Conservation (phyloP, 2,797 vertebrate species). For the Coranthus polyacanthus region DNA sequence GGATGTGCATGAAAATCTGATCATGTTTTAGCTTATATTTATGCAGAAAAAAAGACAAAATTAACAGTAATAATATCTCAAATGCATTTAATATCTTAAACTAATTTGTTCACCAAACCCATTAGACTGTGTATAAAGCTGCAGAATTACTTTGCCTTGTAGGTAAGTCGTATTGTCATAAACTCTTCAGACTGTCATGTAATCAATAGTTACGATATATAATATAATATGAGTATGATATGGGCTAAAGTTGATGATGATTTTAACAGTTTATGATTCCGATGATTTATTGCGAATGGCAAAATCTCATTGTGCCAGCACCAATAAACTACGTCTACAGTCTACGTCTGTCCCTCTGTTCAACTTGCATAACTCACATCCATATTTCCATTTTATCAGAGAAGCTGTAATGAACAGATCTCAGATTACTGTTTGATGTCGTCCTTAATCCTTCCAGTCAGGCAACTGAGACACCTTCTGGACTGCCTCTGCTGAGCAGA, state of each 20-base stretch:
- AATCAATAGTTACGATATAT: slow-evolving; percentile 7
- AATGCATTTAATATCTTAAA: neutral
- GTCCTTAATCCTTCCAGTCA: slow-evolving; percentile 69
- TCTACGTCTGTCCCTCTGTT: slow-evolving; percentile 36
- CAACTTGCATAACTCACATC: slow-evolving; percentile 55
- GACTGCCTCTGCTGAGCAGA: slow-evolving; percentile 61
- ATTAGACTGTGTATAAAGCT: slow-evolving; percentile 2
- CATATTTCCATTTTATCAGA: slow-evolving; percentile 69
- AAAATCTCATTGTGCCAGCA: slow-evolving; percentile 19
- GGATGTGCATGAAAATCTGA: too few relatives aligned
- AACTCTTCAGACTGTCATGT: slow-evolving; percentile 5
- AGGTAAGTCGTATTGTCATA: neutral
- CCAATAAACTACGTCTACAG: slow-evolving; percentile 20
- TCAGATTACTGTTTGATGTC: slow-evolving; percentile 68
- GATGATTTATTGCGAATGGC: slow-evolving; percentile 14
- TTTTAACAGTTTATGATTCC: slow-evolving; percentile 2
- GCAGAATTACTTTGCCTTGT: slow-evolving; percentile 6
- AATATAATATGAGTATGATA: neutral
- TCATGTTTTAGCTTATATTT: too few relatives aligned
- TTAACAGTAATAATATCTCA: too few relatives aligned
- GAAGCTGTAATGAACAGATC: slow-evolving; percentile 67
- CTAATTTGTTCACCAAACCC: slow-evolving; percentile 2
- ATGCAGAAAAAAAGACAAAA: too few relatives aligned
- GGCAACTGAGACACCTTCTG: slow-evolving; percentile 66
- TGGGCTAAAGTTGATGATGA: slow-evolving; percentile 3